phyloP scores from a whole-genome alignment of 1,140 invertebrate genomes.

The Drosophila oshimai region DNA sequence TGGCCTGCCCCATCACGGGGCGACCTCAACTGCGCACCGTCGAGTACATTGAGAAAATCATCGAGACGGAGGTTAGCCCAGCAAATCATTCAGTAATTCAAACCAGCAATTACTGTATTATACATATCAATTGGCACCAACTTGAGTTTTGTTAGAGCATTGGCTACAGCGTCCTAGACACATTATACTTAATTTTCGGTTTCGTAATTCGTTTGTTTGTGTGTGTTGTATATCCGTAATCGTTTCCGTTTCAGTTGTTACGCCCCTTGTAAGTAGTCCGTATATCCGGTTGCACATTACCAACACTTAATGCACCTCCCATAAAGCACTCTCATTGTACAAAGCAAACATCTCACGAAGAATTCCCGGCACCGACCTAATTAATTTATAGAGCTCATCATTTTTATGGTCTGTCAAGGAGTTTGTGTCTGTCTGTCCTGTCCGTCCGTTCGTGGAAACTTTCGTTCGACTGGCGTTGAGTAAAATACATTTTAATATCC shows the following conservation, averaged over 20 bases:
- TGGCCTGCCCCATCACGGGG: slow-evolving; percentile 92
- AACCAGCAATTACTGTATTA: slow-evolving; percentile 39
- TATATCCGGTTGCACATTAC: slow-evolving; percentile 31
- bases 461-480: slow-evolving; percentile 15
- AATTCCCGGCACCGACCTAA: slow-evolving; percentile 42
- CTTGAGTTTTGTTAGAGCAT: slow-evolving; percentile 47
- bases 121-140: slow-evolving; percentile 63
- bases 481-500: slow-evolving; percentile 68
- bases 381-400: slow-evolving; percentile 73
- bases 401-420: slow-evolving; percentile 37
- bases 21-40: slow-evolving; percentile 93
- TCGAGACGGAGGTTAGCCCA: slow-evolving; percentile 94
- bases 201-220: slow-evolving; percentile 53
- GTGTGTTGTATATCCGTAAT: slow-evolving; percentile 25
- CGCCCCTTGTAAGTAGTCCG: neutral
- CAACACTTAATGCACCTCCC: slow-evolving; percentile 42
- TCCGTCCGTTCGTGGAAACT: slow-evolving; percentile 1
- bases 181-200: neutral
- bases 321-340: slow-evolving; percentile 34
- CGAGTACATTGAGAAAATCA: slow-evolving; percentile 96
- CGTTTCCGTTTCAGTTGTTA: slow-evolving; percentile 13
- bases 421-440: neutral
- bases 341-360: slow-evolving; percentile 25
- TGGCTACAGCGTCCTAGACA: slow-evolving; percentile 23
- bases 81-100: slow-evolving; percentile 29